Evolutionary conservation across 2,797 vertebrate genomes (phyloP).

Genomic region (Mus spretus): DNA sequence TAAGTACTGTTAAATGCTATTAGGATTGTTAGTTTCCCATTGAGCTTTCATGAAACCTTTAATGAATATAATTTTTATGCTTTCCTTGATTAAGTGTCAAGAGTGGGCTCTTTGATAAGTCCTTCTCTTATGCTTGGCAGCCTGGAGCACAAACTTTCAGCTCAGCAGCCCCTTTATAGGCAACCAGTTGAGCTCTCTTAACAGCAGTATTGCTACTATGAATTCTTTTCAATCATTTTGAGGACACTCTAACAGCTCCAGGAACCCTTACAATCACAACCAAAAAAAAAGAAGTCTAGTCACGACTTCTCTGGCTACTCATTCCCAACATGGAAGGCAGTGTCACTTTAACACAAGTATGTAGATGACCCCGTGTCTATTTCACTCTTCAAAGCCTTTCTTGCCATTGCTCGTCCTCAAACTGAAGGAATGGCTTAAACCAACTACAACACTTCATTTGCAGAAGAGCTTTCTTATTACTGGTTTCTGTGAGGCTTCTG

Average conservation of each 20-base stretch:
- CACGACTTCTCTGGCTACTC: not conserved
- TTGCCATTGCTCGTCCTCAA: not conserved
- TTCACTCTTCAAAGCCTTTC: not conserved
- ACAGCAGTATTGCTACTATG: no score
- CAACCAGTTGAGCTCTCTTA: not conserved
- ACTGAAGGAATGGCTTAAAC: not conserved
- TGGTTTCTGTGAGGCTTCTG: not conserved
- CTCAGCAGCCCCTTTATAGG: not conserved
- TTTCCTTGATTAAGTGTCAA: not conserved
- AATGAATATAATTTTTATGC: constrained; percentile 1
- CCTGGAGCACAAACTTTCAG: not conserved
- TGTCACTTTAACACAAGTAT: not conserved
- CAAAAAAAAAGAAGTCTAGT: not conserved
- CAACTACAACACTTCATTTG: not conserved
- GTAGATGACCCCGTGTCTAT: not conserved
- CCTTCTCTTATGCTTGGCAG: not conserved
- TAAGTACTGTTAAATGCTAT: constrained; percentile 4
- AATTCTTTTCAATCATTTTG: not conserved
- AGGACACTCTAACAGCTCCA: not conserved
- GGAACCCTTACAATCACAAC: not conserved
- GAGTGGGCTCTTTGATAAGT: not conserved
- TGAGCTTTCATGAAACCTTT: constrained; percentile 23
- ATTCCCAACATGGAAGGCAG: not conserved
- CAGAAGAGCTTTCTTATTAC: not conserved
- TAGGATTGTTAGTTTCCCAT: not conserved